Evolutionary conservation across 2,113 vertebrate species (phyloP), one percentile per base, ranked within the genome.

Genomic region (Labrus mixtus): DNA sequence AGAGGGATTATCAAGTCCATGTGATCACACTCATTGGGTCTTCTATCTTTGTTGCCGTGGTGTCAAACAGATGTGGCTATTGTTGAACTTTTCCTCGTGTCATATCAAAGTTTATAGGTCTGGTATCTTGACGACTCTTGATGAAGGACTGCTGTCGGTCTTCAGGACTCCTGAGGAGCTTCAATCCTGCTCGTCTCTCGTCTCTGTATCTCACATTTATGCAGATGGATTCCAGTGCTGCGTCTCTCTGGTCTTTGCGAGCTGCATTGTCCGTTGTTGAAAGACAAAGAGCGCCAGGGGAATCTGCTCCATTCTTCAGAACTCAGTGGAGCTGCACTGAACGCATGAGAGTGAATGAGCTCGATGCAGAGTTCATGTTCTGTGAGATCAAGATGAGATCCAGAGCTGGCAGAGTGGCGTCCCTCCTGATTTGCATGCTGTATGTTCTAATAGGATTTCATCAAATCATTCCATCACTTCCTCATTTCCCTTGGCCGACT

Each of bases 221-320:
- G 77, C 73, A 85, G 80, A 89, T 78, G 73, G 41, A 1, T 74
- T 82, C 65, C 79, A 65, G 19, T 29, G 46, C 69, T 37, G 50
- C 7, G 9, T 37, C 36, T 78, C 65, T 81, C 54, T 33, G 29
- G 55, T 89, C 80, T 84, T 67, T 61, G 50, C 20, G 50, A 37
- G 67, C 73, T 29, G 58, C 68, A 74, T 84, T 87, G 86, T 90
- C 79, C 73, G 66, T 51, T 61, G 60, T 48, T 29, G 46, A 65
- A 71, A 76, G 66, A 86, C 89, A 85, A 78, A 76, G 76, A 29
- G 74, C 11, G 66, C 68, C 79, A 2, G 19, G 82, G 84, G 81
- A 87, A 78, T 45, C 64, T 59, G 63, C 45, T 45, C 62, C 68
- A 55, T 84, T 85, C 80, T 78, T 76, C 68, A 25, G 58, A 72